Evolutionary conservation across 2,888 invertebrate genomes (phyloP).

Genomic region (Nephrotoma flavescens): DNA sequence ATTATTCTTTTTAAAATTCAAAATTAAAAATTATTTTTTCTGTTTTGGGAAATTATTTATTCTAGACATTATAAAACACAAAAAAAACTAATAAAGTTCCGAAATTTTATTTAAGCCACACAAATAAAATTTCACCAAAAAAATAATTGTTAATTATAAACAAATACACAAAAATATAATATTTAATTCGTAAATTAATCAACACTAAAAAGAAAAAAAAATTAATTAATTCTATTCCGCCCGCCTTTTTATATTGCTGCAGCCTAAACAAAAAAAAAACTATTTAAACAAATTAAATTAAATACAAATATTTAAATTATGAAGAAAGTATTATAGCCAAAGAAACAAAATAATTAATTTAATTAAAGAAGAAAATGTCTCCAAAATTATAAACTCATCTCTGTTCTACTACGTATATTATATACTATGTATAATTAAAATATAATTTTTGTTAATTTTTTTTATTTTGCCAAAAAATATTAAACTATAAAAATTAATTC

Average conservation of each 20-base stretch:
- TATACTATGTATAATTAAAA: background rate
- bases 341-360: background rate
- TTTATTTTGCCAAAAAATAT: constrained; percentile 1
- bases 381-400: background rate
- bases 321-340: background rate
- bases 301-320: background rate
- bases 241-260: background rate
- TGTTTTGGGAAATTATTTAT: background rate
- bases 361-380: background rate
- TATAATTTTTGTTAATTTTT: background rate
- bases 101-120: background rate
- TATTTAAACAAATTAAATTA: background rate
- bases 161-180: background rate
- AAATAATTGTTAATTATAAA: background rate
- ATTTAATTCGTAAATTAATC: background rate
- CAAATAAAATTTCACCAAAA: background rate
- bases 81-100: background rate
- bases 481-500: background rate
- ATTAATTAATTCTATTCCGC: background rate
- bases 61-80: background rate
- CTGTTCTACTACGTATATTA: background rate
- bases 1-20: background rate
- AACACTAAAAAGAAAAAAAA: background rate
- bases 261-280: background rate
- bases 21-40: background rate